Conservation (phyloP, 2,888 invertebrate genomes). For the Timema cristinae region DNA sequence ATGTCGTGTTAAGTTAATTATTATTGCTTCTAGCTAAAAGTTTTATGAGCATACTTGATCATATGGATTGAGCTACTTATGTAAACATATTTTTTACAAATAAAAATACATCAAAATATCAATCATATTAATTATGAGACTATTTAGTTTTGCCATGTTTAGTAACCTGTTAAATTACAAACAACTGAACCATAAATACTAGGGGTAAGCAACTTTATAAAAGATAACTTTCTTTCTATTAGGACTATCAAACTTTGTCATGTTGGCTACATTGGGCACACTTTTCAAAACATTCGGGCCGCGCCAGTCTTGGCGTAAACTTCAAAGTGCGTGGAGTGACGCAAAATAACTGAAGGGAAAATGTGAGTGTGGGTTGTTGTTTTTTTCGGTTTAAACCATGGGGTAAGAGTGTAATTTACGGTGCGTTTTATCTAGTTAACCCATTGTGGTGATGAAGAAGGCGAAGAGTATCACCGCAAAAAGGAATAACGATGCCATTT, state of each 20-base stretch:
- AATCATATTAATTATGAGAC: too few relatives aligned
- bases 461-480: conserved; percentile 3
- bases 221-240: too few relatives aligned
- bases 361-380: background rate
- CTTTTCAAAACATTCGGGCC: background rate
- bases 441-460: conserved; percentile 23
- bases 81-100: too few relatives aligned
- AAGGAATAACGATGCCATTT: conserved; percentile 68
- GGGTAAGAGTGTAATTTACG: conserved; percentile 16
- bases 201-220: too few relatives aligned
- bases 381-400: background rate
- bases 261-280: background rate
- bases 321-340: conserved; percentile 12
- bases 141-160: too few relatives aligned
- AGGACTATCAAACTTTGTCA: background rate
- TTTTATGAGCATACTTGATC: too few relatives aligned
- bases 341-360: background rate
- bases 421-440: background rate
- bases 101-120: too few relatives aligned
- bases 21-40: too few relatives aligned
- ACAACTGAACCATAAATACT: too few relatives aligned
- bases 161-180: too few relatives aligned
- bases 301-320: conserved; percentile 24
- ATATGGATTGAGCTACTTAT: too few relatives aligned
- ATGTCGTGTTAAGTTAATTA: too few relatives aligned